These are phyloP conservation scores for Vireo griseus DNA, from an alignment of 2,797 vertebrate species.

Conservation along the genomic window DNA sequence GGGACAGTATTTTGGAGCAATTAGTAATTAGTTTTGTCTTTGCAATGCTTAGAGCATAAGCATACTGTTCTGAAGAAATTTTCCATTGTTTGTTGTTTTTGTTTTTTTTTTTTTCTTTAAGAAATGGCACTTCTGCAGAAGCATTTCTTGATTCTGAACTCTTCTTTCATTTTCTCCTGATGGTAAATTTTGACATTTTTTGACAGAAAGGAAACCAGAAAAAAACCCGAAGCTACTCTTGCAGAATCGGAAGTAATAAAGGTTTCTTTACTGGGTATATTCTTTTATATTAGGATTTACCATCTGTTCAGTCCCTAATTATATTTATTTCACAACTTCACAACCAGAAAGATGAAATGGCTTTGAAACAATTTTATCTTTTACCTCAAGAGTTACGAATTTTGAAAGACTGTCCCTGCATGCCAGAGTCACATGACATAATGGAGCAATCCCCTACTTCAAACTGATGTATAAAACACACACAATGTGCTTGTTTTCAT, in stretches of 20 bases:
- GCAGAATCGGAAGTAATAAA: neutral
- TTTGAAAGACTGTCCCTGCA: neutral
- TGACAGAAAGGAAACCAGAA: neutral
- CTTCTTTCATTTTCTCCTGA: neutral
- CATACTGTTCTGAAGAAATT: neutral
- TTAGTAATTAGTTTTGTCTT: neutral
- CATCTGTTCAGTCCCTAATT: neutral
- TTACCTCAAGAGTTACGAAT: neutral
- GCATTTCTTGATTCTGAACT: neutral
- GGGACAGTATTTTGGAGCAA: neutral
- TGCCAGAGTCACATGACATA: neutral
- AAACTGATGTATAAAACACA: neutral
- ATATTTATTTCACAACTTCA: neutral
- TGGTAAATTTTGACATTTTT: neutral
- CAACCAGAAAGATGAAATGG: neutral
- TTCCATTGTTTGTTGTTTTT: neutral
- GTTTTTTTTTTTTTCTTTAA: neutral
- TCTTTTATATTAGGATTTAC: conserved; percentile 4
- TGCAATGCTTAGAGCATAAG: neutral
- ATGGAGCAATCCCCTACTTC: neutral
- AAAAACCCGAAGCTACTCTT: neutral
- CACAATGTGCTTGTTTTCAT: neutral
- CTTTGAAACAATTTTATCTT: neutral
- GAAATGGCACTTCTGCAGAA: neutral
- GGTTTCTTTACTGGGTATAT: neutral